A percentile compares a stretch with the other conserved stretches of the same genome.
phyloP scores from a whole-genome alignment of 2,113 vertebrate genomes.

The Poicephalus meyeri region DNA sequence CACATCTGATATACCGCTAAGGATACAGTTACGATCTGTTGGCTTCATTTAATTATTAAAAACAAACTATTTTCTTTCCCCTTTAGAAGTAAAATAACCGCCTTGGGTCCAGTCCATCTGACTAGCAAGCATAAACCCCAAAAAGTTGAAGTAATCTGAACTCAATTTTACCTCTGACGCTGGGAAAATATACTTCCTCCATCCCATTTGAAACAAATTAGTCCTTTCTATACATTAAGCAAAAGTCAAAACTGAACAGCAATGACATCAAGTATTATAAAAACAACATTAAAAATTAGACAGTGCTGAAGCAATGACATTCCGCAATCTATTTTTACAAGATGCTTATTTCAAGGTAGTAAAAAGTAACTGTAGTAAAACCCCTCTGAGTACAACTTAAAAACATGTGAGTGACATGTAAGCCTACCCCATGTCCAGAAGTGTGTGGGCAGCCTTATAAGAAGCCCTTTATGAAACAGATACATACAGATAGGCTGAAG shows the following conservation, averaged over 20 bases:
- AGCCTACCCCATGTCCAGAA: background rate
- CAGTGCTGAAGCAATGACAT: background rate
- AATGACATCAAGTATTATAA: background rate
- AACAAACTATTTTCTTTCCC: background rate
- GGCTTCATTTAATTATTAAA: background rate
- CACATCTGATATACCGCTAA: background rate
- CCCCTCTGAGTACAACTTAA: background rate
- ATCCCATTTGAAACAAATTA: background rate
- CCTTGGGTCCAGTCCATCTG: background rate
- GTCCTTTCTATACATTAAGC: background rate
- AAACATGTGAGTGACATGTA: background rate
- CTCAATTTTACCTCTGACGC: background rate
- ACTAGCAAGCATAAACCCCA: background rate
- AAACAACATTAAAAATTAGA: background rate
- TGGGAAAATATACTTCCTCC: background rate
- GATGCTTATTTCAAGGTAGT: background rate
- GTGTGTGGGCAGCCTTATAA: background rate
- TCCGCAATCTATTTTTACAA: background rate
- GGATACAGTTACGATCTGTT: background rate
- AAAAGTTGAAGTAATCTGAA: background rate
- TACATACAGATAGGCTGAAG: background rate
- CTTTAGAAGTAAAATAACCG: background rate
- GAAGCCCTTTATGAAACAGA: background rate
- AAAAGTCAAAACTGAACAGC: background rate
- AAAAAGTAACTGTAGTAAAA: background rate